phyloP scores from a whole-genome alignment of 2,113 vertebrate genomes.

The Limanda limanda region DNA sequence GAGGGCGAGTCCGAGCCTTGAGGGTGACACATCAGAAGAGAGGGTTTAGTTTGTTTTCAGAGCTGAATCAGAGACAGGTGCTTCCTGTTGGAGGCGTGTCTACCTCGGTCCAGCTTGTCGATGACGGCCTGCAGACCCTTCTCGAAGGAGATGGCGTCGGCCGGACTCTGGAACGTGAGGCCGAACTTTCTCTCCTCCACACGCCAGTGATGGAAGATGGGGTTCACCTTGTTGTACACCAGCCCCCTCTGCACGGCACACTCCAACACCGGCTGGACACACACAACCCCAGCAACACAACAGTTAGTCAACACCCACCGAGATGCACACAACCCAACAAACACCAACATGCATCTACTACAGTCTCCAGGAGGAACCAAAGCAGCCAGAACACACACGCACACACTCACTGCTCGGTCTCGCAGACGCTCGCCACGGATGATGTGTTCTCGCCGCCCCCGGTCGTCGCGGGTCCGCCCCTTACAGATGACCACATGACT shows the following conservation, averaged over 20 bases:
- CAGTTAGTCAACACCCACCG: constrained; percentile 12
- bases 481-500: constrained; percentile 92
- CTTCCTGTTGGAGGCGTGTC: not conserved
- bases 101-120: constrained; percentile 90
- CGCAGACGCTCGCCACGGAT: constrained; percentile 91
- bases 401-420: constrained; percentile 92
- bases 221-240: constrained; percentile 95
- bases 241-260: constrained; percentile 88
- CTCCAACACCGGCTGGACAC: constrained; percentile 88
- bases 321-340: not conserved
- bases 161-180: constrained; percentile 93
- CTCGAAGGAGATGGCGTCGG: constrained; percentile 91
- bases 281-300: constrained; percentile 19
- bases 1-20: constrained; percentile 86
- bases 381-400: constrained; percentile 78
- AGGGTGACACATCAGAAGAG: constrained; percentile 50
- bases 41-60: constrained; percentile 13
- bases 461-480: constrained; percentile 86
- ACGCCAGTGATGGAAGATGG: constrained; percentile 95
- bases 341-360: constrained; percentile 18
- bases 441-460: constrained; percentile 87
- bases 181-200: constrained; percentile 92
- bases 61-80: not conserved
- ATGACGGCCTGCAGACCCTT: constrained; percentile 87
- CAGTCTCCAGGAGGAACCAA: constrained; percentile 55